These are phyloP conservation scores for Drosophila leonis DNA, from an alignment of 2,888 invertebrate species.

Conservation along the genomic window DNA sequence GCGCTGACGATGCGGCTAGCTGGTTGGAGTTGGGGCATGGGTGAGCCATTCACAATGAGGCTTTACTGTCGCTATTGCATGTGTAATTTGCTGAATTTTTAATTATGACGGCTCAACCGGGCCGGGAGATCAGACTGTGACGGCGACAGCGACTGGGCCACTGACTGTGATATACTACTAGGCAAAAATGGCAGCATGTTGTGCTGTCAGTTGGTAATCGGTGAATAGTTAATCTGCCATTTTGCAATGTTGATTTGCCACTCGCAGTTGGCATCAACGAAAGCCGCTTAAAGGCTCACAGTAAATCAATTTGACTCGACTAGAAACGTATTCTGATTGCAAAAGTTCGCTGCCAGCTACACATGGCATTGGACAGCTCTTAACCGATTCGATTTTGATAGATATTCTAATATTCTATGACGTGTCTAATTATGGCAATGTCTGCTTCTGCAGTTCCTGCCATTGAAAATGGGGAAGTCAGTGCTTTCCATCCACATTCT, in stretches of 20 bases:
- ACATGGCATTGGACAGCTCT: background rate
- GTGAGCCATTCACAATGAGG: slow-evolving; percentile 24
- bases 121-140: slow-evolving; percentile 24
- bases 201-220: slow-evolving; percentile 37
- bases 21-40: slow-evolving; percentile 1
- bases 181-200: slow-evolving; percentile 10
- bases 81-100: slow-evolving; percentile 74
- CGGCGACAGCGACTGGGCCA: background rate
- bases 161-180: slow-evolving; percentile 4
- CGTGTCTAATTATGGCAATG: background rate
- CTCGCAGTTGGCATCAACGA: slow-evolving; percentile 25
- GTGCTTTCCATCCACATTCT: no score
- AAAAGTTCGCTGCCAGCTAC: slow-evolving; percentile 16
- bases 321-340: slow-evolving; percentile 36
- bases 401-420: background rate
- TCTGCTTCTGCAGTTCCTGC: background rate
- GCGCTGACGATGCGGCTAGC: slow-evolving; percentile 5
- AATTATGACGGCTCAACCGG: slow-evolving; percentile 55
- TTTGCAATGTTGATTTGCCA: slow-evolving; percentile 65
- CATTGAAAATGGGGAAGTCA: no score
- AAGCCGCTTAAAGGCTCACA: slow-evolving; percentile 51
- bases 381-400: slow-evolving; percentile 6
- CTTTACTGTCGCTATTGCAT: slow-evolving; percentile 39
- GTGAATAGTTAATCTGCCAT: slow-evolving; percentile 56
- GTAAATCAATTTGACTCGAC: slow-evolving; percentile 41